Evolutionary conservation across 2,797 vertebrate species (phyloP).

Genomic region (Pogonophryne albipinna): DNA sequence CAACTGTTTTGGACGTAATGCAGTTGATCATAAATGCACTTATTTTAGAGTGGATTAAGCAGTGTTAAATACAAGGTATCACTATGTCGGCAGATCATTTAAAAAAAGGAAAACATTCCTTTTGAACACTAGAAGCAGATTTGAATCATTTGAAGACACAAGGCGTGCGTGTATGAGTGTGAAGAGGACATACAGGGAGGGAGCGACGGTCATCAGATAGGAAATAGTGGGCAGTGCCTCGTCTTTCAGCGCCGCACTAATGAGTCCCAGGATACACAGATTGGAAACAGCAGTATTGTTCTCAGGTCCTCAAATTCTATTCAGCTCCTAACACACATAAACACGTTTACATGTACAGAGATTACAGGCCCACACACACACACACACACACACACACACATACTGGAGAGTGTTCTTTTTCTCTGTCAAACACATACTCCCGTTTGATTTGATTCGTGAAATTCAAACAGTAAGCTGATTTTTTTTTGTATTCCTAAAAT

Average conservation of each 20-base stretch:
- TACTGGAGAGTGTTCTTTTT: background rate
- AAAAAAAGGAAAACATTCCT: background rate
- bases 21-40: background rate
- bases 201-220: conserved; percentile 68
- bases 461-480: background rate
- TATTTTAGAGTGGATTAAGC: background rate
- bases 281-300: conserved; percentile 84
- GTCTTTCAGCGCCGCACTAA: conserved; percentile 83
- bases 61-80: background rate
- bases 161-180: conserved; percentile 28
- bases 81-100: background rate
- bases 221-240: conserved; percentile 79
- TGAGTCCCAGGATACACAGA: conserved; percentile 78
- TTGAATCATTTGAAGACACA: background rate
- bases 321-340: conserved; percentile 59
- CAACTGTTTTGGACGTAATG: background rate
- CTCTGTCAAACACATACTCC: conserved; percentile 14
- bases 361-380: conserved; percentile 27
- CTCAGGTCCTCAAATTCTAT: conserved; percentile 69
- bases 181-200: conserved; percentile 48
- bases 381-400: conserved; percentile 27
- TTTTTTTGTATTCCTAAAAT: conserved; percentile 25
- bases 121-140: background rate
- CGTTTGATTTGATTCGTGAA: conserved; percentile 4
- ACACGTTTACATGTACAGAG: conserved; percentile 44